These are phyloP conservation scores for Leptura quadrifasciata DNA, from an alignment of 2,888 invertebrate species.

Conservation along the genomic window DNA sequence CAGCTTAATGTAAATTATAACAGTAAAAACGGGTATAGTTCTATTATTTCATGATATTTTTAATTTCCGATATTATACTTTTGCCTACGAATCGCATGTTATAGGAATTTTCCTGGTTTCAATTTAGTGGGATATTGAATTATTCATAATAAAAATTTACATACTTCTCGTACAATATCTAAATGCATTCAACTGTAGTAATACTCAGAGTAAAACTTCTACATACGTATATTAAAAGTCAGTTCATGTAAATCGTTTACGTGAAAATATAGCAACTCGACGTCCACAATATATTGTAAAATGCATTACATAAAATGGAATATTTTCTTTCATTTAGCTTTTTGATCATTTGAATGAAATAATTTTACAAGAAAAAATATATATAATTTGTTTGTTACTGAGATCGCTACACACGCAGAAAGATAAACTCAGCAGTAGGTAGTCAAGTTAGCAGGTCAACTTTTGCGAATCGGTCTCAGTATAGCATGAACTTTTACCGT, in stretches of 20 bases:
- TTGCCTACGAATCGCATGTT: not conserved
- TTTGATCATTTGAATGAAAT: not conserved
- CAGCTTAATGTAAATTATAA: not conserved
- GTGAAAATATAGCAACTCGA: not conserved
- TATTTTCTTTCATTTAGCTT: not conserved
- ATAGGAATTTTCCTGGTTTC: not conserved
- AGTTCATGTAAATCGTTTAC: not conserved
- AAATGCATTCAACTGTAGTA: not conserved
- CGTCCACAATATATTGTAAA: not conserved
- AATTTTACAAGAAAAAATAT: no score
- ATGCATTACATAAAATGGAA: not conserved
- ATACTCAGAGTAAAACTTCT: not conserved
- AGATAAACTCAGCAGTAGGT: no score
- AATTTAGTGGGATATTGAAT: not conserved
- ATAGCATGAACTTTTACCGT: no score
- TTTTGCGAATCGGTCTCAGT: no score
- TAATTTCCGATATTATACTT: not conserved
- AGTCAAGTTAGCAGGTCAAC: no score
- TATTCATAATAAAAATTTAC: slow-evolving; percentile 2
- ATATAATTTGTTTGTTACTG: no score
- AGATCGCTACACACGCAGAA: no score
- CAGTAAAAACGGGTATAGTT: not conserved
- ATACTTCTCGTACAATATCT: not conserved
- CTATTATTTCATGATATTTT: not conserved
- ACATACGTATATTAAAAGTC: not conserved